Percentiles rank a stretch among this genome's conserved stretches.
phyloP scores from a whole-genome alignment of 2,113 vertebrate genomes.

The Struthio camelus region DNA sequence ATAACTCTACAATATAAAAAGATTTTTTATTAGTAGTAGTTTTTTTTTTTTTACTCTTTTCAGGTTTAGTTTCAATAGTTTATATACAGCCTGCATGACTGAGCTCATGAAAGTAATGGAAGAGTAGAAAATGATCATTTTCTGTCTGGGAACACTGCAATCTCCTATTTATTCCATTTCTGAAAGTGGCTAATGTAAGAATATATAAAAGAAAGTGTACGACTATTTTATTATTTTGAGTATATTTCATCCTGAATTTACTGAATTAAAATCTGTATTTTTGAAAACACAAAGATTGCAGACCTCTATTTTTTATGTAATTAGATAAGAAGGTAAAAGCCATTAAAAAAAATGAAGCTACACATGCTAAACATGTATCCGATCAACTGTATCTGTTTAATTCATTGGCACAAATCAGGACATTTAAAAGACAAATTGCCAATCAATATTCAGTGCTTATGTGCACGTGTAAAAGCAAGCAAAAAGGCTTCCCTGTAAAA shows the following conservation, averaged over 20 bases:
- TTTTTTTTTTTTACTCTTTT: not conserved
- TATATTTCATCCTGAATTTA: not conserved
- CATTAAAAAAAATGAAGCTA: not conserved
- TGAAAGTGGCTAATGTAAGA: not conserved
- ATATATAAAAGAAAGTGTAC: not conserved
- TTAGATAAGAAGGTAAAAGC: not conserved
- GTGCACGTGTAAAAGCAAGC: not conserved
- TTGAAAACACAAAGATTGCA: not conserved
- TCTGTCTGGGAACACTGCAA: not conserved
- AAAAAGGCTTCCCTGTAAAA: not conserved
- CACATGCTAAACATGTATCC: not conserved
- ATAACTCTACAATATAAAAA: not conserved
- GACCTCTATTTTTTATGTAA: not conserved
- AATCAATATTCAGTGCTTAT: not conserved
- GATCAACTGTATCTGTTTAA: not conserved
- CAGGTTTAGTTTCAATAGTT: not conserved
- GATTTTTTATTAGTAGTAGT: not conserved
- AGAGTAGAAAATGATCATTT: not conserved
- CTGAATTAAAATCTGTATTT: not conserved
- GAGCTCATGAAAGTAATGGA: not conserved
- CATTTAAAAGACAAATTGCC: not conserved
- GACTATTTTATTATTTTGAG: not conserved
- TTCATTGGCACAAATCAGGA: not conserved
- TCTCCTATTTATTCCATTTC: not conserved
- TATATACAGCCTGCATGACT: not conserved